phyloP scores from a whole-genome alignment of 2,797 vertebrate genomes.

The Schizothorax lantsangensis region DNA sequence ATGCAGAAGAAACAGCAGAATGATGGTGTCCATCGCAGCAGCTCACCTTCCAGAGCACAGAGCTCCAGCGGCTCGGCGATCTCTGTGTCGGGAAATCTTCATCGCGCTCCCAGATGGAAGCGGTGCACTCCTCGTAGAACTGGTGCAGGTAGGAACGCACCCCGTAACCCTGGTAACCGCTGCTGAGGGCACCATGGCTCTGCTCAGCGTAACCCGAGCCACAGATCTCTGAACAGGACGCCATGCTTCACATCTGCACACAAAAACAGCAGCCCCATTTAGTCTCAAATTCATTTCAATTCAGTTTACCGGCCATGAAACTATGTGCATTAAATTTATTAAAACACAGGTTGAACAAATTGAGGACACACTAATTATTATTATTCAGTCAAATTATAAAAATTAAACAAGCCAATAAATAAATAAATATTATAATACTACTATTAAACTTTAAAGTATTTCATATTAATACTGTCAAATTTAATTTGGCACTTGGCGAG shows the following conservation, averaged over 20 bases:
- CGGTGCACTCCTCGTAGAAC: constrained; percentile 99
- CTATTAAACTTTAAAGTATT: too few relatives aligned
- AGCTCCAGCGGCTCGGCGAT: constrained; percentile 96
- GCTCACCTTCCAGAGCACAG: constrained; percentile 96
- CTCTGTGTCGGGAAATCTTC: constrained; percentile 99
- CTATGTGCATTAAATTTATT: neutral
- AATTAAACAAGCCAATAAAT: neutral
- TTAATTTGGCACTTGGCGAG: too few relatives aligned
- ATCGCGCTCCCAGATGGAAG: constrained; percentile 97
- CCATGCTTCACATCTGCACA: constrained; percentile 87
- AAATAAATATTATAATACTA: too few relatives aligned
- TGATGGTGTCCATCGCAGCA: neutral
- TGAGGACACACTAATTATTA: too few relatives aligned
- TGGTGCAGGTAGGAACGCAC: constrained; percentile 98
- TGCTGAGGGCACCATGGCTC: constrained; percentile 71
- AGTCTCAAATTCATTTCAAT: neutral
- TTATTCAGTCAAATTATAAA: neutral
- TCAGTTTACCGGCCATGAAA: neutral
- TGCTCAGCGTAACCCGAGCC: constrained; percentile 84
- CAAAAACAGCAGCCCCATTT: constrained; percentile 59
- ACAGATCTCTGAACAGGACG: constrained; percentile 89
- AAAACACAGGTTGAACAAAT: neutral
- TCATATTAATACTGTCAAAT: too few relatives aligned
- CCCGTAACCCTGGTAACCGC: constrained; percentile 89
- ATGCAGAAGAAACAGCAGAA: neutral